phyloP scores from a whole-genome alignment of 2,113 vertebrate genomes.

The Menidia beryllina region DNA sequence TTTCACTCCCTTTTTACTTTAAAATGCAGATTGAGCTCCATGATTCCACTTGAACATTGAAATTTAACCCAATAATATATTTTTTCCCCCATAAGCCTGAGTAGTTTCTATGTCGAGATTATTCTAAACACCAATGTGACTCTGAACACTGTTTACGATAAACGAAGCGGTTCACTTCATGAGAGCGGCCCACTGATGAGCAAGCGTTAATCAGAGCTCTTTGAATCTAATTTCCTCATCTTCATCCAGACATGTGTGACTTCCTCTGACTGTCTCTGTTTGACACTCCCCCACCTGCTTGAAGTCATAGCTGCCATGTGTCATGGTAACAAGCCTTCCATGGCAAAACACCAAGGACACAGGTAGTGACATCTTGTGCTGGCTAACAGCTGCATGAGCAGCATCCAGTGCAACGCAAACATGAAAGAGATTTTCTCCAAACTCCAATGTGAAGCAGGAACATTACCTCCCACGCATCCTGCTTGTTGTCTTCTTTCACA shows the following conservation, averaged over 20 bases:
- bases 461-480: conserved; percentile 77
- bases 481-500: conserved; percentile 65
- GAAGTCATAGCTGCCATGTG: conserved; percentile 44
- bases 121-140: conserved; percentile 42
- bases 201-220: conserved; percentile 59
- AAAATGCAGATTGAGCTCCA: neutral
- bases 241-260: conserved; percentile 22
- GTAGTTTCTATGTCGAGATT: conserved; percentile 50
- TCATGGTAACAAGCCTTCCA: conserved; percentile 25
- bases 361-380: conserved; percentile 36
- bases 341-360: conserved; percentile 37
- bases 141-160: conserved; percentile 56
- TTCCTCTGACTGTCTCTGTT: conserved; percentile 15
- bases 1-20: neutral
- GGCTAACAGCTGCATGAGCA: conserved; percentile 7
- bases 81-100: neutral
- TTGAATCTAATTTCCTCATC: conserved; percentile 64
- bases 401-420: conserved; percentile 38
- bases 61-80: conserved; percentile 4
- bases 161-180: conserved; percentile 59
- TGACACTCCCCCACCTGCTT: conserved; percentile 32
- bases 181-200: conserved; percentile 52
- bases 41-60: neutral
- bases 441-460: conserved; percentile 44
- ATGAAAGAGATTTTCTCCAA: conserved; percentile 41